These are phyloP conservation scores for Microcebus lehilahytsara DNA, from an alignment of 2,113 vertebrate genomes.

Conservation along the genomic window DNA sequence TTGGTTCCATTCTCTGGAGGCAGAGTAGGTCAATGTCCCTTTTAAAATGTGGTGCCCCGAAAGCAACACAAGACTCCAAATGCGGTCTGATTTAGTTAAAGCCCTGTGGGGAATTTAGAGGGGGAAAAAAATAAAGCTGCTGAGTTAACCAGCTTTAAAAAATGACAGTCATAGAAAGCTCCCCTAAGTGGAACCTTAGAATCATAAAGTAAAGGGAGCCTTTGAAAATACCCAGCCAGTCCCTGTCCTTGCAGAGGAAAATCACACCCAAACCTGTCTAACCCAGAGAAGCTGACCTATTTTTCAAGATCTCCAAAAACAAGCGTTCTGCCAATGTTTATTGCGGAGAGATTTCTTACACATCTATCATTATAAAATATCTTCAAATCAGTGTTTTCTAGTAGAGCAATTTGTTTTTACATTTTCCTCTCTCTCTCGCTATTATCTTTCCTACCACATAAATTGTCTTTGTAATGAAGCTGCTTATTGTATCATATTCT, in stretches of 20 bases:
- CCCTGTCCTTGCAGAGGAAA: not conserved
- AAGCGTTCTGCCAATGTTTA: not conserved
- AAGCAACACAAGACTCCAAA: constrained; percentile 21
- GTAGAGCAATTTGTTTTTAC: constrained; percentile 59
- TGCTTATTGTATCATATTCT: constrained; percentile 30
- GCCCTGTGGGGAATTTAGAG: constrained; percentile 33
- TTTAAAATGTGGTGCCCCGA: constrained; percentile 34
- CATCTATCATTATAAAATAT: constrained; percentile 54
- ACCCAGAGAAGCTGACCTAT: constrained; percentile 49
- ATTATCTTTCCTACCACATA: constrained; percentile 51
- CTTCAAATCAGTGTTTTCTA: constrained; percentile 64
- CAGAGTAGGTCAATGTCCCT: constrained; percentile 46
- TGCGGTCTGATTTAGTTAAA: constrained; percentile 41
- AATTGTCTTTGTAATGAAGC: constrained; percentile 70
- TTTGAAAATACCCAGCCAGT: constrained; percentile 38
- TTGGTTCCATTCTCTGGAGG: constrained; percentile 16
- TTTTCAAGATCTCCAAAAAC: constrained; percentile 50
- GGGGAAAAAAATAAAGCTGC: not conserved
- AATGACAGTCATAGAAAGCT: constrained; percentile 48
- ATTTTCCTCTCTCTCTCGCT: constrained; percentile 39
- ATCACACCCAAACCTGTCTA: constrained; percentile 17
- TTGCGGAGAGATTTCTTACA: not conserved
- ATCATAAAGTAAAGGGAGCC: constrained; percentile 20
- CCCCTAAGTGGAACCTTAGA: not conserved
- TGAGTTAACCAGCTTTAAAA: constrained; percentile 59